Conservation (phyloP, 2,797 vertebrate genomes). For the Miichthys miiuy region DNA sequence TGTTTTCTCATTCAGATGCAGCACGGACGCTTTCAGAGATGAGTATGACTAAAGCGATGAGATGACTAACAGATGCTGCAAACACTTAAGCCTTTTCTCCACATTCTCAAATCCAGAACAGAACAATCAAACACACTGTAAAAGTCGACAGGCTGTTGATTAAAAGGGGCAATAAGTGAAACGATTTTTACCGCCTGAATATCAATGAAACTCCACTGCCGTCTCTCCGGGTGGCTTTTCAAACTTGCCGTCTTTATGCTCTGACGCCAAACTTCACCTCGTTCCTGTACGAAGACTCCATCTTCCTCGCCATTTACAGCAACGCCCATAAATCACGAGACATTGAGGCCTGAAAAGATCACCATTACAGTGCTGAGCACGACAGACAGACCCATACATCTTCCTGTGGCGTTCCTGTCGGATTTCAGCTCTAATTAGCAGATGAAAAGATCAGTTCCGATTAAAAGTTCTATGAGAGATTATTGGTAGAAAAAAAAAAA, state of each 20-base stretch:
- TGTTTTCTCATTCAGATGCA: conserved; percentile 58
- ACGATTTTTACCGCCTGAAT: neutral
- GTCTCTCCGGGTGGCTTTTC: neutral
- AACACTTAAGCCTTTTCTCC: conserved; percentile 54
- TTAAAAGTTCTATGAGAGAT: neutral
- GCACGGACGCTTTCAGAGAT: conserved; percentile 53
- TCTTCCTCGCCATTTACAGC: neutral
- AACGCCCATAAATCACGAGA: conserved; percentile 3
- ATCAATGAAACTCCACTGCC: neutral
- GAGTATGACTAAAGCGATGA: conserved; percentile 45
- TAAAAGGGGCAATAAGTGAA: neutral
- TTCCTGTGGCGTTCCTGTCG: neutral
- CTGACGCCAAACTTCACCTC: neutral
- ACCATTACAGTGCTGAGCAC: neutral
- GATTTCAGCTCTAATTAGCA: conserved; percentile 27
- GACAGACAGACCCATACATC: neutral
- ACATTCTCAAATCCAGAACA: conserved; percentile 34
- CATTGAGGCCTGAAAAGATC: conserved; percentile 1
- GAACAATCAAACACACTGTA: conserved; percentile 17
- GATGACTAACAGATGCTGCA: conserved; percentile 63
- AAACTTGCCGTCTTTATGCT: neutral
- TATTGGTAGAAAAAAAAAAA: neutral
- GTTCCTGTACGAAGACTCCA: neutral
- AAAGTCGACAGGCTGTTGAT: conserved; percentile 27
- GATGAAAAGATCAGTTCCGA: neutral